Conservation (phyloP, 2,113 vertebrate genomes). For the Sminthopsis crassicaudata region DNA sequence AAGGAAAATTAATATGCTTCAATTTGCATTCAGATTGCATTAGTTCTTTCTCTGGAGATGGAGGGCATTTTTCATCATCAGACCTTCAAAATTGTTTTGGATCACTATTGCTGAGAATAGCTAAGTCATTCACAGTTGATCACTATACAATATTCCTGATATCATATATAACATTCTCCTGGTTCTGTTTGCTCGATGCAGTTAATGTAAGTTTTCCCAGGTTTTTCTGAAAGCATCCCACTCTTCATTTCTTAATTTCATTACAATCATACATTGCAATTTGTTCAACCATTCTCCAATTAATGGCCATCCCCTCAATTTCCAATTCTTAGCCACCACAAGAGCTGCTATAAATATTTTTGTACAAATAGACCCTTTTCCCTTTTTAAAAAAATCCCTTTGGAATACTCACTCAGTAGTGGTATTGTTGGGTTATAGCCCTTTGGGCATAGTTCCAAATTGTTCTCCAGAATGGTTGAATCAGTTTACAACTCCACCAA, state of each 20-base stretch:
- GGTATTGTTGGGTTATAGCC: not conserved
- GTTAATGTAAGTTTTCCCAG: not conserved
- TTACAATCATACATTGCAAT: not conserved
- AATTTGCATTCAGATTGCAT: no score
- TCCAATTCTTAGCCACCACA: not conserved
- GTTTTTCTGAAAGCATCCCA: not conserved
- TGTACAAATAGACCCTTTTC: not conserved
- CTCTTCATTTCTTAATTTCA: not conserved
- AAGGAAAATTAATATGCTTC: no score
- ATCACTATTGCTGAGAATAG: no score
- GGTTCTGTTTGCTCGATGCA: not conserved
- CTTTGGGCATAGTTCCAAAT: not conserved
- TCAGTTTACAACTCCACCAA: not conserved
- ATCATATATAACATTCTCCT: no score
- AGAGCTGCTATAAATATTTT: not conserved
- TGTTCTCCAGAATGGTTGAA: not conserved
- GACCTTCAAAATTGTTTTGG: no score
- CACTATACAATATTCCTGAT: no score
- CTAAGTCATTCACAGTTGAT: no score
- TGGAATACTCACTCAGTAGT: not conserved
- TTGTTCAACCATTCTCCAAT: not conserved
- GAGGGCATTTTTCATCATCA: no score
- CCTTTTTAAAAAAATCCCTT: not conserved
- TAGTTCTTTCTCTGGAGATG: no score
- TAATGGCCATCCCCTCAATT: not conserved